phyloP scores from a whole-genome alignment of 2,113 vertebrate species.

The Tricholaema leucomelas region DNA sequence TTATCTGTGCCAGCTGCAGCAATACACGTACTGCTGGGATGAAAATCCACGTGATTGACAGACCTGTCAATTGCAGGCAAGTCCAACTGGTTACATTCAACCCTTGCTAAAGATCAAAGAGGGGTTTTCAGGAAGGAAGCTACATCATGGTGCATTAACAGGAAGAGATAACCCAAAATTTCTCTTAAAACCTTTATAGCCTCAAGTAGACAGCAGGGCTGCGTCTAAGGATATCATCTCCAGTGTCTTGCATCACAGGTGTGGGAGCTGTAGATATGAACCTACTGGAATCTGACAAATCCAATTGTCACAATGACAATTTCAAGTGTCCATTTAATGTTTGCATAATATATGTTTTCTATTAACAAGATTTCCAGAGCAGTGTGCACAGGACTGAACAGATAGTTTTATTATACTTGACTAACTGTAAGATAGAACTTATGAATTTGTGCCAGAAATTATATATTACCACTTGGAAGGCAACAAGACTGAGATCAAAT shows the following conservation, averaged over 20 bases:
- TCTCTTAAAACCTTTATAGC: neutral
- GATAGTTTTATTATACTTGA: neutral
- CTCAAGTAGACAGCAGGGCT: neutral
- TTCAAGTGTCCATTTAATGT: neutral
- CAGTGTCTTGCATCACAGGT: neutral
- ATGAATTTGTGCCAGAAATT: neutral
- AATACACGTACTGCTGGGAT: conserved; percentile 90
- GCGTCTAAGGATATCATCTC: neutral
- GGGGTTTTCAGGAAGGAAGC: neutral
- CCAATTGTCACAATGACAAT: neutral
- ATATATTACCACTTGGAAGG: neutral
- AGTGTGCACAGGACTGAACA: neutral
- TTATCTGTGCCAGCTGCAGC: conserved; percentile 88
- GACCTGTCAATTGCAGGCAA: conserved; percentile 75
- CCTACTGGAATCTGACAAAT: neutral
- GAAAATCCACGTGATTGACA: conserved; percentile 90
- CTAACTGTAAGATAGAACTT: neutral
- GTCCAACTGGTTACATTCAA: neutral
- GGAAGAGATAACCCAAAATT: neutral
- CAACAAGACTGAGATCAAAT: neutral
- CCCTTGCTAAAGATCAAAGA: neutral
- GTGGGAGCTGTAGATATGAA: neutral
- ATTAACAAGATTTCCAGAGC: neutral
- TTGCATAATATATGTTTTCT: neutral
- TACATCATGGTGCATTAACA: neutral